Percentiles rank a stretch among this genome's conserved stretches.
These are phyloP conservation scores for Hybognathus amarus DNA, from an alignment of 2,797 vertebrate species.

Conservation along the genomic window DNA sequence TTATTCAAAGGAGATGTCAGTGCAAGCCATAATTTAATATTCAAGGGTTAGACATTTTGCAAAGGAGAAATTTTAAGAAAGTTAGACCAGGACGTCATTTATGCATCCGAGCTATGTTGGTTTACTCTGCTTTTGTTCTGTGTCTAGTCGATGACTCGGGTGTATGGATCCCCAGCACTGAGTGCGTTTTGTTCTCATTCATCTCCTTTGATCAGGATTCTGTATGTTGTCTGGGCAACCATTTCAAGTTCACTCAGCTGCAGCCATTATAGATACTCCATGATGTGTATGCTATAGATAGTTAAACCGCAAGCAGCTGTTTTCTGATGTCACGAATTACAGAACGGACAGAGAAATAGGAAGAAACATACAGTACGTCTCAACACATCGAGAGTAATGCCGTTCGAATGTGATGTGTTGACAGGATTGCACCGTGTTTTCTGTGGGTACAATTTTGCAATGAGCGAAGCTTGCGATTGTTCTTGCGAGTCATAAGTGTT, in stretches of 20 bases:
- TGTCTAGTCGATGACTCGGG: neutral
- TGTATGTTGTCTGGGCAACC: conserved; percentile 58
- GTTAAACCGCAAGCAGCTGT: conserved; percentile 50
- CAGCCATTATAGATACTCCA: conserved; percentile 62
- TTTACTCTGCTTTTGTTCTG: conserved; percentile 3
- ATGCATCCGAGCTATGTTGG: neutral
- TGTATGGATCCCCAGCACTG: conserved; percentile 9
- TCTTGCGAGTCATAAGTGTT: neutral
- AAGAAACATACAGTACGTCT: conserved; percentile 1
- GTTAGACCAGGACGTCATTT: neutral
- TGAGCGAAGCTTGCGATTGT: neutral
- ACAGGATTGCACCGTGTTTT: conserved; percentile 8
- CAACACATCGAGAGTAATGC: conserved; percentile 14
- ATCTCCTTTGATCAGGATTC: conserved; percentile 61
- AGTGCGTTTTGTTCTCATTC: conserved; percentile 49
- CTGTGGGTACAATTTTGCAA: neutral
- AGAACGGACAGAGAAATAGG: conserved; percentile 9
- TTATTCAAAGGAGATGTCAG: neutral
- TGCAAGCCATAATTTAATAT: neutral
- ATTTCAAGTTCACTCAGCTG: conserved; percentile 69
- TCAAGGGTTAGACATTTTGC: neutral
- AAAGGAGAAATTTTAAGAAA: neutral
- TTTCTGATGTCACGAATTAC: conserved; percentile 6
- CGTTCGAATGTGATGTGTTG: neutral
- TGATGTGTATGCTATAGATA: conserved; percentile 63